These are phyloP conservation scores for Rhimphoctona megacephalus DNA, from an alignment of 2,888 invertebrate species.

Conservation along the genomic window DNA sequence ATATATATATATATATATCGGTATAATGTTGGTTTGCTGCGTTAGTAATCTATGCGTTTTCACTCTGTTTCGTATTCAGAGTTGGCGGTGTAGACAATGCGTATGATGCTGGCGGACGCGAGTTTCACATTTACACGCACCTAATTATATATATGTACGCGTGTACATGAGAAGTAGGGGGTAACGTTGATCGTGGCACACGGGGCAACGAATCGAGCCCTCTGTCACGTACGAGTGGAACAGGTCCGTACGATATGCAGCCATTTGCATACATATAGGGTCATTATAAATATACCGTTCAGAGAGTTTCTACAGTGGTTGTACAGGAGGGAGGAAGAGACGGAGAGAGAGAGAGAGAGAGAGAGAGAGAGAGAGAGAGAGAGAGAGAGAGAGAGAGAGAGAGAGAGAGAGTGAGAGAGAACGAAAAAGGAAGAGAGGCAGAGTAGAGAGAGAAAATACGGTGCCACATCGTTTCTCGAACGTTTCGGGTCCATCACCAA, in stretches of 20 bases:
- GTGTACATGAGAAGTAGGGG: constrained; percentile 43
- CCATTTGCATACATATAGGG: constrained; percentile 85
- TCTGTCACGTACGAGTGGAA: constrained; percentile 82
- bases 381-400: not conserved
- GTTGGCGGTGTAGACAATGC: constrained; percentile 11
- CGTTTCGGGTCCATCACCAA: constrained; percentile 80
- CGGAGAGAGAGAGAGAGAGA: not conserved
- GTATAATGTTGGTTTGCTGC: constrained; percentile 60
- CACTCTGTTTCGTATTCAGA: constrained; percentile 33
- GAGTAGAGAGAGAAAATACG: not conserved
- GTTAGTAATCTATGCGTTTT: constrained; percentile 78
- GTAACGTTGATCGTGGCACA: constrained; percentile 58
- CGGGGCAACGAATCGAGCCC: constrained; percentile 74
- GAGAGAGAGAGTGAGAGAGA: constrained; percentile 21
- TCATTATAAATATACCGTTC: constrained; percentile 84
- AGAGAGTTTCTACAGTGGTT: constrained; percentile 64
- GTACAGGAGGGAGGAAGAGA: constrained; percentile 20
- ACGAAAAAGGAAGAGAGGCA: not conserved
- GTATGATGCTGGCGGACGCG: constrained; percentile 46
- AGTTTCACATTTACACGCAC: constrained; percentile 52
- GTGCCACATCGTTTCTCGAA: constrained; percentile 76
- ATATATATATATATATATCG: not conserved
- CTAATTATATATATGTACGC: not conserved
- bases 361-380: constrained; percentile 32
- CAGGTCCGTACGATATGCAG: constrained; percentile 83